Evolutionary conservation across 2,888 invertebrate species (phyloP), one percentile per base, ranked within the genome.

Genomic region (Xylota segnis): DNA sequence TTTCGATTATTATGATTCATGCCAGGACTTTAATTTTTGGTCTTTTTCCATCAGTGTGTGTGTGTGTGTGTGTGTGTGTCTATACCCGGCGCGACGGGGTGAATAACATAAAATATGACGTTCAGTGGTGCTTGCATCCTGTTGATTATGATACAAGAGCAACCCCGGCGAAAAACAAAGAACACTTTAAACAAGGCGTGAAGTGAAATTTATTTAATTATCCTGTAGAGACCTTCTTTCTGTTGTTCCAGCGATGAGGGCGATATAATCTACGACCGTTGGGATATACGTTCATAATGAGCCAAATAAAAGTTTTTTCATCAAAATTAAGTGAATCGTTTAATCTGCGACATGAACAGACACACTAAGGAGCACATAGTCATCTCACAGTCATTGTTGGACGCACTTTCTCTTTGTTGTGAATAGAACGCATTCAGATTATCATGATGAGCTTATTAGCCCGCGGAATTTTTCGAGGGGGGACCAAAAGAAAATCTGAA

Each of bases 301-400:
- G 54, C 23, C 61, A 68, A 77, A 77, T 72, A 86, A 86, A 86
- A 86, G 82, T 82, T 86, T 82, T 68, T 77, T 81, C 86, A 82
- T 86, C 72, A 72, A 77, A 86, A 86, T 86, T 77, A 86, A 72
- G 82, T 82, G 76, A 82, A 77, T 58, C 86, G 61, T 82, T 86
- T 82, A 76, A 82, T 82, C 56, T 82, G 66, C 66, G 66, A 82
- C 66, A 65, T 40, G 40, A 59, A 65, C 79, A 70, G 45, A 63
- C 65, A 52, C 14, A 27, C 54, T 23, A 56, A 23, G 27, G 5
- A 32, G 37, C 66, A 54, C 43, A 65, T 18, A 40, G 50, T 43
- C 58, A n/a, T n/a, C n/a, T n/a, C n/a, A 32, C 14, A 16, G 29
- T 12, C 52, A 32, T 14, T 29, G 32, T 40, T 50, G 40, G 52